These are phyloP conservation scores for Solenopsis invicta DNA, from an alignment of 1,140 invertebrate species.

Conservation along the genomic window DNA sequence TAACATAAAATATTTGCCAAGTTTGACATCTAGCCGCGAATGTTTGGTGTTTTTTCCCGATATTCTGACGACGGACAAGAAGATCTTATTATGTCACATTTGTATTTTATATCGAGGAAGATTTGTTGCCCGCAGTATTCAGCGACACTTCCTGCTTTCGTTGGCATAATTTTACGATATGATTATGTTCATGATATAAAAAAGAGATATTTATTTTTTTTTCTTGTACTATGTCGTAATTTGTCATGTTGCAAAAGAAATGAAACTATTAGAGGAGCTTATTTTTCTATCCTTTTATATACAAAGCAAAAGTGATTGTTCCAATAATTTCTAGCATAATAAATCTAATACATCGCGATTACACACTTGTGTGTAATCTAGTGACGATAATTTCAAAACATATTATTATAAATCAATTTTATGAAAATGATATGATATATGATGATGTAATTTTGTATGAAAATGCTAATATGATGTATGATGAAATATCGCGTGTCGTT, in stretches of 20 bases:
- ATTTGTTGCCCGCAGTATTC: neutral
- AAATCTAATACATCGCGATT: constrained; percentile 14
- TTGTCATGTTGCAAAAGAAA: neutral
- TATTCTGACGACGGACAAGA: neutral
- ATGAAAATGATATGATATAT: neutral
- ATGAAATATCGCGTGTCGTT: neutral
- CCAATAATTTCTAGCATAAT: neutral
- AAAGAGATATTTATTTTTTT: constrained; percentile 12
- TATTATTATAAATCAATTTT: neutral
- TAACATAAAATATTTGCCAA: constrained; percentile 28
- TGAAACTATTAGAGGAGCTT: neutral
- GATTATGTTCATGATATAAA: neutral
- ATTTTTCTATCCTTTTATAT: neutral
- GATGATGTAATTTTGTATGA: neutral
- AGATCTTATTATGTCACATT: constrained; percentile 11
- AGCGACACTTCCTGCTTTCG: neutral
- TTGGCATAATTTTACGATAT: constrained; percentile 6
- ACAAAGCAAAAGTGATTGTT: neutral
- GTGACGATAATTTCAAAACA: constrained; percentile 1
- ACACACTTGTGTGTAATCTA: neutral
- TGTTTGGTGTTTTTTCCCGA: neutral
- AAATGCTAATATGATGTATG: constrained; percentile 7
- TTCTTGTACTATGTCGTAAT: neutral
- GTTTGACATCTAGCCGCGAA: neutral
- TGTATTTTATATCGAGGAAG: neutral